Evolutionary conservation across 2,797 vertebrate genomes (phyloP), one percentile per base, ranked within the genome.

Genomic region (Vultur gryphus): DNA sequence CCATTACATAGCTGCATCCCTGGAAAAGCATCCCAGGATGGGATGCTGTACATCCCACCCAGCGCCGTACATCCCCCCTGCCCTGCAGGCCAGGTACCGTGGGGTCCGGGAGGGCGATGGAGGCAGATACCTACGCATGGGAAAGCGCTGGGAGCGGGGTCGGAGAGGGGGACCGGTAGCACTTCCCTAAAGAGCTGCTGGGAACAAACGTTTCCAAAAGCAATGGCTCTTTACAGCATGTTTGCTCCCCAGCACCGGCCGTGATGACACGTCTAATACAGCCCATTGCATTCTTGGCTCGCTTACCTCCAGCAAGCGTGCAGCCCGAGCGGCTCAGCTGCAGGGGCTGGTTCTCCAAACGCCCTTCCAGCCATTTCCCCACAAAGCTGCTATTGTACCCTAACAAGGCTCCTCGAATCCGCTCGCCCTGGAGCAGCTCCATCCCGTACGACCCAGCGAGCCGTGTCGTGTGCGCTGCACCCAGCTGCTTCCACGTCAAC

Each of bases 41-140:
- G 2, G 44, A 13, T 16, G 44, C 77, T 13, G 8, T 44, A 7
- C 33, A 6, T 23, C 51, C 33, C 35, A 16, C 35, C 15, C 35
- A 9, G 46, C 44, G 3, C 57, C 2, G 0, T 10, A 4, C 17
- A 17, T 8, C 13, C n/a, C 48, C 57, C 17, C 33, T 21, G 57
- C 25, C 59, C 33, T 5, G 2, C 24, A 3, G 0, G 26, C 58
- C 0, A 19, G 43, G 33, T 23, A 26, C 58, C 4, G 1, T 0
- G 2, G 41, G n/a, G 11, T 14, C 31, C 0, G 13, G 18, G 17
- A 13, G 23, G 9, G 37, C 2, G 2, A 6, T 17, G 54, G 54
- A 33, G 39, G 33, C 28, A 20, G 43, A 16, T 16, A 9, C 26
- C 43, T 17, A 12, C 1, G 2, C 6, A 3, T 17, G 31, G 48